Evolutionary conservation across 2,113 vertebrate species (phyloP).

Genomic region (Ranitomeya variabilis): DNA sequence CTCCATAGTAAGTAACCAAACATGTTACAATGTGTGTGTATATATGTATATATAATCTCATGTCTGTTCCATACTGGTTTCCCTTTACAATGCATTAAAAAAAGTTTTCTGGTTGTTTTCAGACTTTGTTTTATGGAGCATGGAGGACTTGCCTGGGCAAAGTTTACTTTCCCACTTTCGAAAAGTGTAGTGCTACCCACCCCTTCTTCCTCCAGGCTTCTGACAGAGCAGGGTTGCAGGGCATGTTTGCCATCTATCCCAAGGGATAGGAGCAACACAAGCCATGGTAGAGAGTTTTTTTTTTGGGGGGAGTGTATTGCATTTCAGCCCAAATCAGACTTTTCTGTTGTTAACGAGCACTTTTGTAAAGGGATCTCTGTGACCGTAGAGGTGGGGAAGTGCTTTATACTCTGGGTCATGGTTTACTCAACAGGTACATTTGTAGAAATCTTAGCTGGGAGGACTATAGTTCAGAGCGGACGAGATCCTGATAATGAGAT

Average conservation of each 20-base stretch:
- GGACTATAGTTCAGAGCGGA: neutral
- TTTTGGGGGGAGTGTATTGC: neutral
- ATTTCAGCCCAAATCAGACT: constrained; percentile 40
- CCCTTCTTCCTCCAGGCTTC: constrained; percentile 10
- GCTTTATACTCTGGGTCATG: neutral
- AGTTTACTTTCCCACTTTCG: constrained; percentile 14
- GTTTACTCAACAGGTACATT: constrained; percentile 10
- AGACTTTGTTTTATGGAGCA: neutral
- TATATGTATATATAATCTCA: neutral
- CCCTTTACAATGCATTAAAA: neutral
- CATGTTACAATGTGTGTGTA: neutral
- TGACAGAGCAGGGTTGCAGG: constrained; percentile 24
- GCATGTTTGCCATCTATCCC: constrained; percentile 1
- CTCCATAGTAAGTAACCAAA: neutral
- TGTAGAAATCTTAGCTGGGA: neutral
- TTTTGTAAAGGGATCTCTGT: neutral
- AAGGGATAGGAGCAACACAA: neutral
- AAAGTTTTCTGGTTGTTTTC: neutral
- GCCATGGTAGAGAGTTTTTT: neutral
- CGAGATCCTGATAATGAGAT: neutral
- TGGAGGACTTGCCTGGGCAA: constrained; percentile 39
- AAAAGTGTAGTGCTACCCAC: neutral
- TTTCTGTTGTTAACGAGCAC: constrained; percentile 7
- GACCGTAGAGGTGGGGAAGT: neutral
- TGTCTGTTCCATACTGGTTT: too few relatives aligned